A percentile compares a stretch with the other conserved stretches of the same genome.
These are phyloP conservation scores for Lutra lutra DNA, from an alignment of 2,797 vertebrate genomes.

Conservation along the genomic window DNA sequence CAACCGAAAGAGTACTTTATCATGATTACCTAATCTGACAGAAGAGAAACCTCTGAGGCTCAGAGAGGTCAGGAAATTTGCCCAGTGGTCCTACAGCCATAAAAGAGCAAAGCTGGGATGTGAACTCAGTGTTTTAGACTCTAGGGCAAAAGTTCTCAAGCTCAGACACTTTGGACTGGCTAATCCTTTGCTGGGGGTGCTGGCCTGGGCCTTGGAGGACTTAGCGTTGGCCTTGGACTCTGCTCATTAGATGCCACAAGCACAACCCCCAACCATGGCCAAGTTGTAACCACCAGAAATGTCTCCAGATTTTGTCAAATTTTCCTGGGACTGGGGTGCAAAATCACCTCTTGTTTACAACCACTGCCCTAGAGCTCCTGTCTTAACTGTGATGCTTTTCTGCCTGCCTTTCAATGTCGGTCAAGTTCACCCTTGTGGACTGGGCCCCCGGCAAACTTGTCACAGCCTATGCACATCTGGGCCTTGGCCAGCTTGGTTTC, in stretches of 20 bases:
- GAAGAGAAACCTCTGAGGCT: not conserved
- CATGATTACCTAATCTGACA: not conserved
- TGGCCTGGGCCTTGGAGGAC: not conserved
- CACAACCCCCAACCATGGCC: not conserved
- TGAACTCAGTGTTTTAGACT: not conserved
- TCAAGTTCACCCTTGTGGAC: constrained; percentile 30
- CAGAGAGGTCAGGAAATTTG: not conserved
- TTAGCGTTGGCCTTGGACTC: not conserved
- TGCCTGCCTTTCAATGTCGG: not conserved
- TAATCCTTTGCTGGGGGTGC: not conserved
- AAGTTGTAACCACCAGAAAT: not conserved
- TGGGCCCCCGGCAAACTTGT: not conserved
- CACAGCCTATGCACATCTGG: not conserved
- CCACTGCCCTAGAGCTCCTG: not conserved
- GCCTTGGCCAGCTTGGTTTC: constrained; percentile 24
- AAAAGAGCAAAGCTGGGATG: not conserved
- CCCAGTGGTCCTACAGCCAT: not conserved
- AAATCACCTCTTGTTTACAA: not conserved
- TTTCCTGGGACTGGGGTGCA: not conserved
- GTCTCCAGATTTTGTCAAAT: not conserved
- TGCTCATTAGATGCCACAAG: not conserved
- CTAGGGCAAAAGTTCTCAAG: not conserved
- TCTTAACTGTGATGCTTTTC: not conserved
- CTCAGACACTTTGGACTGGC: not conserved
- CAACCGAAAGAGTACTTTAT: not conserved